Percentiles rank a stretch among this genome's conserved stretches.
phyloP scores from a whole-genome alignment of 1,140 invertebrate genomes.

The Pogonognathellus flavescens region DNA sequence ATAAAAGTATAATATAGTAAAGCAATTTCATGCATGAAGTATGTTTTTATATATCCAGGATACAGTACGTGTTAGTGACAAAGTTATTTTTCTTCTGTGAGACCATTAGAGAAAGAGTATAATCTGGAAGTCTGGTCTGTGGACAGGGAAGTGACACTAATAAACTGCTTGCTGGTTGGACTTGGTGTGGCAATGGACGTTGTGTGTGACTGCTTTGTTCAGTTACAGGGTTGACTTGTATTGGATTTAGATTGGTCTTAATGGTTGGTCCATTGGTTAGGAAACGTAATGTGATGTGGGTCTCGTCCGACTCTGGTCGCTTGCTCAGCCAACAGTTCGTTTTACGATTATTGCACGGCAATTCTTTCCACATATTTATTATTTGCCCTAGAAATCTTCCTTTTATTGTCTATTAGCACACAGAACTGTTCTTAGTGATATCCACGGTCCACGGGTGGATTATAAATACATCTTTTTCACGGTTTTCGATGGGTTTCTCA shows the following conservation, averaged over 20 bases:
- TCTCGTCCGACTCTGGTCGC: constrained; percentile 2
- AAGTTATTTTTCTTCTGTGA: no score
- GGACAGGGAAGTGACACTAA: not conserved
- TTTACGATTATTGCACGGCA: constrained; percentile 54
- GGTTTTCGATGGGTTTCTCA: not conserved
- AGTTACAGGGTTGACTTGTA: constrained; percentile 6
- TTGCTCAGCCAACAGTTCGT: constrained; percentile 6
- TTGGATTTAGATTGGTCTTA: constrained; percentile 50
- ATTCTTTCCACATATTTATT: constrained; percentile 54
- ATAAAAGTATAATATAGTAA: no score
- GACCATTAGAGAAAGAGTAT: no score
- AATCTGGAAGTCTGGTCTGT: no score
- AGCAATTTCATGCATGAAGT: no score
- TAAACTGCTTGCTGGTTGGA: not conserved
- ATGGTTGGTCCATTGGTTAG: constrained; percentile 13
- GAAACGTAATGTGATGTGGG: not conserved
- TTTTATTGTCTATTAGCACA: constrained; percentile 21
- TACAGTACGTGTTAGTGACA: no score
- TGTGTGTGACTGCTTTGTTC: not conserved
- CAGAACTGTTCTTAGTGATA: no score
- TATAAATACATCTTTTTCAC: not conserved
- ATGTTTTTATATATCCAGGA: no score
- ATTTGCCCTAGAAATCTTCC: constrained; percentile 50
- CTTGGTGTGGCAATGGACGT: no score
- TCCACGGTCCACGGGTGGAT: not conserved